phyloP scores from a whole-genome alignment of 2,113 vertebrate species.

The Myrmophylax atrothorax region DNA sequence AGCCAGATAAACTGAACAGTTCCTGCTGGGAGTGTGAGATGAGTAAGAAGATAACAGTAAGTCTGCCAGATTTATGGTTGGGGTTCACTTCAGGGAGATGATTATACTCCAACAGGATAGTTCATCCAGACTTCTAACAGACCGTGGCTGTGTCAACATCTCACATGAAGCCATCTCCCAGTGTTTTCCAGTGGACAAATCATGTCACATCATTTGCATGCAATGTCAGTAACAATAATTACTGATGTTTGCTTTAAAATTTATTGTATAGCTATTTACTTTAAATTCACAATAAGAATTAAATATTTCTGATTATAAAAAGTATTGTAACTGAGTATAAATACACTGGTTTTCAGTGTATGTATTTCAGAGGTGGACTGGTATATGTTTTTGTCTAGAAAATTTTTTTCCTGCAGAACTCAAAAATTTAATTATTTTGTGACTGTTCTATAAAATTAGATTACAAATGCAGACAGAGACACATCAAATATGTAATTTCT shows the following conservation, averaged over 20 bases:
- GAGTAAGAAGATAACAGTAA: slow-evolving; percentile 14
- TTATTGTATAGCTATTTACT: neutral
- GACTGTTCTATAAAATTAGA: neutral
- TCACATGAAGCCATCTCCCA: neutral
- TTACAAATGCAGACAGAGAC: neutral
- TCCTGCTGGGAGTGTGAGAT: neutral
- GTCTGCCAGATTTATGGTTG: neutral
- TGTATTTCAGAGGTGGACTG: neutral
- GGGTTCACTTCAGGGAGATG: slow-evolving; percentile 12
- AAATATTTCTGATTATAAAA: neutral
- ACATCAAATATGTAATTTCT: neutral
- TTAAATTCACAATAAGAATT: neutral
- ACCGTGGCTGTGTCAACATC: neutral
- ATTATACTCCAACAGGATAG: neutral
- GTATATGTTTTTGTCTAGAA: neutral
- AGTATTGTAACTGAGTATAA: neutral
- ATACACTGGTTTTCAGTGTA: neutral
- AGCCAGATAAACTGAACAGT: neutral
- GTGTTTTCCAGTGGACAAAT: neutral
- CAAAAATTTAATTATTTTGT: neutral
- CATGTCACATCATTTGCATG: neutral
- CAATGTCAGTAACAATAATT: neutral
- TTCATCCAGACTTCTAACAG: neutral
- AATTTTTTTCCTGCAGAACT: neutral
- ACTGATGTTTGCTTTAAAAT: neutral